Base-by-base conservation (phyloP, 53 echinoderm and acorn worm species). In the Arbacia lixula region DNA sequence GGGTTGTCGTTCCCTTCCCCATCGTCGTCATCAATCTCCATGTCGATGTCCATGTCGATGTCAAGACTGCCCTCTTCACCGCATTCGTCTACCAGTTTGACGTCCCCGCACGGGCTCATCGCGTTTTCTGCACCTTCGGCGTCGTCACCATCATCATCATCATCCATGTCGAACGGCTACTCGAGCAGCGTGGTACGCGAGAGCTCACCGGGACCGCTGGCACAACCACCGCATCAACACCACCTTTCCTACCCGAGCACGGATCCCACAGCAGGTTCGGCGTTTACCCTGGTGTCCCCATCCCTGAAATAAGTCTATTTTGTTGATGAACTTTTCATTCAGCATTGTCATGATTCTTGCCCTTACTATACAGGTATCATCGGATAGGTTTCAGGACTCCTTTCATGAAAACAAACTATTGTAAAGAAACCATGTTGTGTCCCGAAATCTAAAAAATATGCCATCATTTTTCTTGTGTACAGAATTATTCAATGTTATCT, bases 1-100 rank as follows among this genome's bases (percentile, higher is more conserved):
- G 85, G 85, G 26, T 42, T 72, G 36, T 54, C 68, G 14, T 53
- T 71, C 36, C 53, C 74, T 28, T 76, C 89, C 54, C 79, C 85
- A 25, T 83, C 72, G 36, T 75, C 83, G n/a, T 60, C 87, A 38
- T 61, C 73, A 34, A 57, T 80, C 21, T 43, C 82, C 20, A 84
- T 89, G 33, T 84, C 88, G 60, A 29, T 69, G 73, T 60, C 57
- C 27, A 58, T 49, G 51, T 19, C 53, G 43, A 19, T 51, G 63
- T 49, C 77, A 17, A 72, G 57, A 27, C 40, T 28, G 25, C 21
- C 37, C 2, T 49, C 78, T 10, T 77, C 78, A 8, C 78, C 78
- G 39, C 57, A 36, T 35, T 77, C 78, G 33, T 38, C 78, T 16
- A 57, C 40, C 60, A 58, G 40, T 24, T 35, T 19, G 22, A 29